Percentiles rank a stretch among this genome's conserved stretches.
These are phyloP conservation scores for Schizotus pectinicornis DNA, from an alignment of 2,888 invertebrate species.

Conservation along the genomic window DNA sequence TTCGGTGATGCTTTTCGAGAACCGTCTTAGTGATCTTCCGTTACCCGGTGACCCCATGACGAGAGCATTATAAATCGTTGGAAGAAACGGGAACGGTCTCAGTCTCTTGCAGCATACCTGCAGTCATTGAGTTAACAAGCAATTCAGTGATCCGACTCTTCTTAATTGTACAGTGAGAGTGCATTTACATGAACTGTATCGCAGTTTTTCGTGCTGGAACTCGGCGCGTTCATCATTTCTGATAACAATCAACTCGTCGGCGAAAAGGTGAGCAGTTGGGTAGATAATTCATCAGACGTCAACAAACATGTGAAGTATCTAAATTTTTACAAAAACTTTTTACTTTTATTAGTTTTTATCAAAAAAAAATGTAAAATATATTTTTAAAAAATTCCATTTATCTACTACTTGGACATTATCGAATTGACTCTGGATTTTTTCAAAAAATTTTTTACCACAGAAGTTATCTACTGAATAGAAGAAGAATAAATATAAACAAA, in stretches of 20 bases:
- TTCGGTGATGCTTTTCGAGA: too few species aligned
- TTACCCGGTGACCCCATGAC: conserved; percentile 31
- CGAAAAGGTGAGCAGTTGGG: conserved; percentile 15
- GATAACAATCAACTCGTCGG: conserved; percentile 8
- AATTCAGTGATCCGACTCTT: conserved; percentile 19
- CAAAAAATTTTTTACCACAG: too few species aligned
- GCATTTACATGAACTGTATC: conserved; percentile 26
- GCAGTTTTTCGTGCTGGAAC: conserved; percentile 12
- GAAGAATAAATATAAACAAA: too few species aligned
- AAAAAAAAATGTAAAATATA: too few species aligned
- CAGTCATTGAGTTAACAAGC: background rate
- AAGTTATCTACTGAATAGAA: too few species aligned
- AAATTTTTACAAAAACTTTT: too few species aligned
- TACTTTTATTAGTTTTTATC: too few species aligned
- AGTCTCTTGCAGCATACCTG: conserved; percentile 14
- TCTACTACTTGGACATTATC: too few species aligned
- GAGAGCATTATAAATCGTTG: conserved; percentile 25
- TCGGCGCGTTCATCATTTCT: background rate
- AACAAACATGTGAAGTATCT: background rate
- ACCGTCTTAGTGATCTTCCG: conserved; percentile 18
- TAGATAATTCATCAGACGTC: too few species aligned
- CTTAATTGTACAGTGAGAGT: conserved; percentile 23
- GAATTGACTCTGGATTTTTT: too few species aligned
- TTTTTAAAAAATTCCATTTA: too few species aligned
- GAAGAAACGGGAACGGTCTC: conserved; percentile 21